A percentile compares a stretch with the other conserved stretches of the same genome.
These are phyloP conservation scores for Enteromius unitaeniatus DNA, from an alignment of 2,797 vertebrate genomes.

Conservation along the genomic window DNA sequence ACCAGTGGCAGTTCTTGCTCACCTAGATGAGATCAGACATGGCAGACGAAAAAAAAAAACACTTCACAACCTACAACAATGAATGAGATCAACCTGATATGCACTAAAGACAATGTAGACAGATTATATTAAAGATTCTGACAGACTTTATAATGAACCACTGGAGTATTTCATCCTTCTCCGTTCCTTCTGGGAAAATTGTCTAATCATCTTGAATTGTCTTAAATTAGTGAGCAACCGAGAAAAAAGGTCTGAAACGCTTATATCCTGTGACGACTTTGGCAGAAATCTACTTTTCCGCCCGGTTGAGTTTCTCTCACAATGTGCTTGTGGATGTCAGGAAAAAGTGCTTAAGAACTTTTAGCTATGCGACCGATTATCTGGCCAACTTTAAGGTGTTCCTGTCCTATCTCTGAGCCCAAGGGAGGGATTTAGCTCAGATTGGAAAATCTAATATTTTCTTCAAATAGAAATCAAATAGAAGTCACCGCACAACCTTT, in stretches of 20 bases:
- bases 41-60: neutral
- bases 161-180: conserved; percentile 34
- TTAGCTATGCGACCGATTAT: conserved; percentile 67
- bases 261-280: conserved; percentile 53
- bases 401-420: conserved; percentile 64
- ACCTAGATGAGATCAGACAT: neutral
- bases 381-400: conserved; percentile 59
- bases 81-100: conserved; percentile 23
- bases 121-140: conserved; percentile 52
- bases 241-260: conserved; percentile 49
- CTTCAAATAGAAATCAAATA: conserved; percentile 70
- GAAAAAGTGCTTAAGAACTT: conserved; percentile 63
- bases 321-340: conserved; percentile 58
- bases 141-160: conserved; percentile 47
- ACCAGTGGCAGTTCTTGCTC: neutral
- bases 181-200: conserved; percentile 43
- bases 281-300: conserved; percentile 51
- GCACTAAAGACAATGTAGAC: conserved; percentile 49
- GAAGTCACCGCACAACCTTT: conserved; percentile 62
- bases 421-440: conserved; percentile 67
- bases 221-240: conserved; percentile 57
- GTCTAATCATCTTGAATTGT: conserved; percentile 55
- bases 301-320: conserved; percentile 37
- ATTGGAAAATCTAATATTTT: conserved; percentile 64
- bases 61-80: neutral